A percentile compares a stretch with the other conserved stretches of the same genome.
Evolutionary conservation across 2,888 invertebrate genomes (phyloP).

Genomic region (Maniola hyperantus): DNA sequence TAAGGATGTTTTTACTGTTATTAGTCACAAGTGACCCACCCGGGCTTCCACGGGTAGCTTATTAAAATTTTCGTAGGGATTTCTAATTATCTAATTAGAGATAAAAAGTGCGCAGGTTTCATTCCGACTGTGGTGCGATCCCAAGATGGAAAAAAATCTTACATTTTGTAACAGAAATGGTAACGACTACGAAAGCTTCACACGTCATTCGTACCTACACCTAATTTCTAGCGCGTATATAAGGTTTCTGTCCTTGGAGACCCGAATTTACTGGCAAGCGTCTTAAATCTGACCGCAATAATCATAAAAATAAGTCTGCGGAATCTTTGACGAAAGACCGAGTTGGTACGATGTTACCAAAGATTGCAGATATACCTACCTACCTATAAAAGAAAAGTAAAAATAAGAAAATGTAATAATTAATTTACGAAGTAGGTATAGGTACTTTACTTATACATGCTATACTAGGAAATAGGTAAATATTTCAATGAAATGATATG

Average conservation of each 20-base stretch:
- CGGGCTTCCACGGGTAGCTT: no score
- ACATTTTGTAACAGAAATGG: conserved; percentile 2
- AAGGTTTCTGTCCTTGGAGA: conserved; percentile 18
- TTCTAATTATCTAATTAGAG: no score
- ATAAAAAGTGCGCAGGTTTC: not conserved
- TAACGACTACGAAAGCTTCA: conserved; percentile 15
- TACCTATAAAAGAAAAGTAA: not conserved
- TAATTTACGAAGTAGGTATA: no score
- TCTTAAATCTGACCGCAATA: conserved; percentile 25
- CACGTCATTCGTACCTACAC: conserved; percentile 2
- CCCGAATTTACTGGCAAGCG: conserved; percentile 20
- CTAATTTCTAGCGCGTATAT: conserved; percentile 8
- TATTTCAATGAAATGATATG: no score
- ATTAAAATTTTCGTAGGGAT: no score
- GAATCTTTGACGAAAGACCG: conserved; percentile 18
- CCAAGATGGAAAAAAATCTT: not conserved
- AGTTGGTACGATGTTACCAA: not conserved
- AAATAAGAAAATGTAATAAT: not conserved
- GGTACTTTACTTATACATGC: no score
- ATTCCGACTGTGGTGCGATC: not conserved
- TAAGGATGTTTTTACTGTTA: no score
- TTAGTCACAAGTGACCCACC: no score
- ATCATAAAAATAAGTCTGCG: conserved; percentile 26
- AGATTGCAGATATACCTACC: not conserved
- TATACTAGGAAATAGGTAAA: no score